Base-by-base conservation (phyloP, 2,888 invertebrate species). In the Netelia melanura region DNA sequence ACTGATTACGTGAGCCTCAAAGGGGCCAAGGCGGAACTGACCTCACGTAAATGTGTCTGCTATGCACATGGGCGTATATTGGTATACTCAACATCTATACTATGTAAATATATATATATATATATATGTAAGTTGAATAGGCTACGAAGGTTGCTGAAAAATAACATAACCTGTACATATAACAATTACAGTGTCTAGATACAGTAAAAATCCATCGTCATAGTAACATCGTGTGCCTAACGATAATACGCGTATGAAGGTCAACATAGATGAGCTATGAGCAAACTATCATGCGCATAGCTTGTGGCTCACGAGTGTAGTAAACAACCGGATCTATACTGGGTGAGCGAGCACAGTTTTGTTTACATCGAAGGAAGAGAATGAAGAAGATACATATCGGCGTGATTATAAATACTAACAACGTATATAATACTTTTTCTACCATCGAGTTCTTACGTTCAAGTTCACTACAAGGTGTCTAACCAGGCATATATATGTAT, bases 21-120 rank as follows among this genome's bases (percentile, higher is more conserved):
- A 17, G 52, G 11, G 17, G 25, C 56, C 56, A 80, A 64, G 54
- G 75, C 74, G 75, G 56, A 75, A 83, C 83, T 83, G 83, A 83
- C 83, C 83, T 83, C 64, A 65, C 83, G 62, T 75, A 80, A 83
- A 71, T 38, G 48, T 65, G 14, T 68, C 23, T 58, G 17, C 14
- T n/a, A 25, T 54, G 54, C 25, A 44, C 14, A 65, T 52, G 17
- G 17, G 21, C 58, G 21, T 21, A 9, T 58, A 21, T 58, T 38
- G 6, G 38, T 0, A 38, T 38, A 38, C 38, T 38, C 38, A 6
- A 38, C 38, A 38, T 38, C 6, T 38, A 72, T 44, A 61, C 11
- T 44, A 21, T 1, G 21, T 21, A 21, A 21, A 21, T 21, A 21
- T 0, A 21, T 1, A 21, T 21, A 21, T 21, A 21, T 21, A 21